A percentile compares a stretch with the other conserved stretches of the same genome.
These are phyloP conservation scores for Hypomesus transpacificus DNA, from an alignment of 2,113 vertebrate species.

Conservation along the genomic window DNA sequence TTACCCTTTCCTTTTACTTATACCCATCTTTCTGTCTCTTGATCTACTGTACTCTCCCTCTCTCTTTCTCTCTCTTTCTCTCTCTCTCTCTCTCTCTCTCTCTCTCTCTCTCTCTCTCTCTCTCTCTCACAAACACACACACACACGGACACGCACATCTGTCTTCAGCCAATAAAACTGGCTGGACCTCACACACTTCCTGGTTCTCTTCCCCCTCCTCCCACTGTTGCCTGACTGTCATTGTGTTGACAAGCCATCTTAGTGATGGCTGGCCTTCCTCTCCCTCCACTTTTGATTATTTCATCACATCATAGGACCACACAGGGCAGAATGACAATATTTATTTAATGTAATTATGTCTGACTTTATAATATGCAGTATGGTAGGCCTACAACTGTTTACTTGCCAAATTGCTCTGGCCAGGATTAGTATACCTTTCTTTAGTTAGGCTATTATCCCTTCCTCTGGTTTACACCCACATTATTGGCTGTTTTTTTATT, in stretches of 20 bases:
- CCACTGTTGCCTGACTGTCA: neutral
- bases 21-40: neutral
- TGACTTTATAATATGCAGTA: no score
- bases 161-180: neutral
- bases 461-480: no score
- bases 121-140: neutral
- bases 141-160: neutral
- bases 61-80: neutral
- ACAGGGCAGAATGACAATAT: no score
- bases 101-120: neutral
- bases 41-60: neutral
- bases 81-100: neutral
- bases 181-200: slow-evolving; percentile 9
- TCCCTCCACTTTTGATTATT: neutral
- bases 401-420: no score
- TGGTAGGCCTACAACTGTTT: no score
- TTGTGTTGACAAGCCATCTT: slow-evolving; percentile 9
- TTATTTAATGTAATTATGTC: no score
- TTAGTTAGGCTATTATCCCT: no score
- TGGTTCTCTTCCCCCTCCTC: neutral
- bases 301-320: no score
- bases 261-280: slow-evolving; percentile 29
- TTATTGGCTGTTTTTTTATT: no score
- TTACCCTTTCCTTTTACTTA: neutral
- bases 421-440: no score